Evolutionary conservation across 2,888 invertebrate species (phyloP).

Genomic region (Ommatoiulus sabulosus): DNA sequence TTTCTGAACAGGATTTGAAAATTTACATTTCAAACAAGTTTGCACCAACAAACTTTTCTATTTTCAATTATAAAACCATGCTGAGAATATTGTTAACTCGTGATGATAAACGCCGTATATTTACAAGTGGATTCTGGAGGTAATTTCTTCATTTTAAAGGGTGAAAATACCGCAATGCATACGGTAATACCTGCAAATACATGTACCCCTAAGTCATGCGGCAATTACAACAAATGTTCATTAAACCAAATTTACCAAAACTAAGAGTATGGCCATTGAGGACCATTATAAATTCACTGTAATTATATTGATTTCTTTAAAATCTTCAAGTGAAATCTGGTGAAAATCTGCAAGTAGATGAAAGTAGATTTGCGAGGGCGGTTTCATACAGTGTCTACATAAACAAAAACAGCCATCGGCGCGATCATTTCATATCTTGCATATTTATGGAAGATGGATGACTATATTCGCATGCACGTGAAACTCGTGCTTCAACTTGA

Average conservation of each 20-base stretch:
- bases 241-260: neutral
- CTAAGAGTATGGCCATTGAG: neutral
- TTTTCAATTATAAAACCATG: no score
- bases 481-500: slow-evolving; percentile 1
- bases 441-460: neutral
- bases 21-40: neutral
- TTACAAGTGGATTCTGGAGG: no score
- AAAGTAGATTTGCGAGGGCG: neutral
- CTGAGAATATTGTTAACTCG: no score
- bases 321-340: neutral
- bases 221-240: neutral
- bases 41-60: no score
- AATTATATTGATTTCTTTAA: neutral
- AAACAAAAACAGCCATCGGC: neutral
- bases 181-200: neutral
- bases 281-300: neutral
- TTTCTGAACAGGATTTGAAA: neutral
- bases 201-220: neutral
- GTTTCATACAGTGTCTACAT: neutral
- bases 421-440: neutral
- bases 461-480: neutral
- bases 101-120: no score
- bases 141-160: no score
- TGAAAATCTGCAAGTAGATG: neutral
- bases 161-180: no score